A percentile compares a stretch with the other conserved stretches of the same genome.
These are phyloP conservation scores for Hyles lineata DNA, from an alignment of 2,888 invertebrate genomes.

Conservation along the genomic window DNA sequence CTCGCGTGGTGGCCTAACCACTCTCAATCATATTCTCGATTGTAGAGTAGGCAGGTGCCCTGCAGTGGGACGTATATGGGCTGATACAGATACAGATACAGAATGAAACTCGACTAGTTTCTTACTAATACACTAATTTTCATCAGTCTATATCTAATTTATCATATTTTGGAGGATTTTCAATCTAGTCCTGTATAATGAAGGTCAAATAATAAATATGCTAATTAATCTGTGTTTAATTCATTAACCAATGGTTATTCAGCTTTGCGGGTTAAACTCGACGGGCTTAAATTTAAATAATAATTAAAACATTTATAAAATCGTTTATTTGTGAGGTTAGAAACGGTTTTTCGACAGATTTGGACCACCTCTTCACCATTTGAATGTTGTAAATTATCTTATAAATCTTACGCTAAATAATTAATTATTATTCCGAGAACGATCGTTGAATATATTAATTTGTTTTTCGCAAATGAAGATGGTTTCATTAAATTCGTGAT, in stretches of 20 bases:
- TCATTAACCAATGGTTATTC: constrained; percentile 39
- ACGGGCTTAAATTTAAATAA: background rate
- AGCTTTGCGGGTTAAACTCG: constrained; percentile 29
- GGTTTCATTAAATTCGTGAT: background rate
- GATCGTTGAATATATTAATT: background rate
- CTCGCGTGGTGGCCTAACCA: too few relatives aligned
- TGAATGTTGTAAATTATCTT: constrained; percentile 6
- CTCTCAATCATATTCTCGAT: too few relatives aligned
- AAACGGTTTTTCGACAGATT: background rate
- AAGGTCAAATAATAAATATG: constrained; percentile 39
- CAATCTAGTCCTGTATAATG: constrained; percentile 34
- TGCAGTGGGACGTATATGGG: too few relatives aligned
- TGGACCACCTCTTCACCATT: background rate
- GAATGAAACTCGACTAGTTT: too few relatives aligned
- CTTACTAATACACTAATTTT: background rate
- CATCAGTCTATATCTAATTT: background rate
- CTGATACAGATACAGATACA: too few relatives aligned
- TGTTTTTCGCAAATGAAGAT: background rate
- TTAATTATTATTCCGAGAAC: background rate
- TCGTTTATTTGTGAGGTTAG: background rate
- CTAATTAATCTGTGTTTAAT: constrained; percentile 38
- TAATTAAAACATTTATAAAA: constrained; percentile 20
- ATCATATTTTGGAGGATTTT: constrained; percentile 5
- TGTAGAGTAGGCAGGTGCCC: too few relatives aligned
- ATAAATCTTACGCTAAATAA: background rate